Evolutionary conservation across 2,113 vertebrate genomes (phyloP), one percentile per base, ranked within the genome.

Genomic region (Pachycephala philippinensis): DNA sequence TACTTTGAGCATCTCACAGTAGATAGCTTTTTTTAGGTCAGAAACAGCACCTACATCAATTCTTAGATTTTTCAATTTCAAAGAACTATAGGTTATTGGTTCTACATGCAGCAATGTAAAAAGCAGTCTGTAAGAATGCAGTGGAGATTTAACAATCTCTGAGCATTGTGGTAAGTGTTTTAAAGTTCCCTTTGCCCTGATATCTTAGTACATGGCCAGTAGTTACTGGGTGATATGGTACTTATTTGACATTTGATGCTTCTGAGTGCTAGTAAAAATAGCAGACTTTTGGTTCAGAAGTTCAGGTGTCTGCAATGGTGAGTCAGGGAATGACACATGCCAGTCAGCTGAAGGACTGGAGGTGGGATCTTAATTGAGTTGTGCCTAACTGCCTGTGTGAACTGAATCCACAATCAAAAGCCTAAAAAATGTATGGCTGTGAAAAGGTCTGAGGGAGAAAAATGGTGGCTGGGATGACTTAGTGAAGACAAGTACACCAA

Each of bases 241-340:
- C 45, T 83, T 68, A 26, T 14, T 82, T 88, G 75, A 74, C 27
- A 84, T 80, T 77, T 59, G 63, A 21, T 80, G 31, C 8, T 94
- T 68, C 75, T 18, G 42, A 90, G 26, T 33, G 45, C 9, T 42
- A 24, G 19, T 42, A 70, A 93, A 95, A 92, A 70, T 54, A 92
- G 39, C 39, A 85, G 20, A 15, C 33, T 74, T 33, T 42, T 86
- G 45, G 42, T 80, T 86, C 76, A 77, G 79, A 85, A 63, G 74
- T 37, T 50, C 2, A 5, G 4, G 33, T 80, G 33, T 64, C 59
- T 81, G 35, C 44, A 68, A 21, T 63, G 83, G 88, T 72, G 89
- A 92, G 54, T 87, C 90, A 93, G 42, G 79, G 54, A 16, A 70
- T 89, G 95, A 89, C 68, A 95, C 60, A 81, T 60, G 68, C 64